Base-by-base conservation (phyloP, 2,888 invertebrate species). In the Drosophila mettleri region DNA sequence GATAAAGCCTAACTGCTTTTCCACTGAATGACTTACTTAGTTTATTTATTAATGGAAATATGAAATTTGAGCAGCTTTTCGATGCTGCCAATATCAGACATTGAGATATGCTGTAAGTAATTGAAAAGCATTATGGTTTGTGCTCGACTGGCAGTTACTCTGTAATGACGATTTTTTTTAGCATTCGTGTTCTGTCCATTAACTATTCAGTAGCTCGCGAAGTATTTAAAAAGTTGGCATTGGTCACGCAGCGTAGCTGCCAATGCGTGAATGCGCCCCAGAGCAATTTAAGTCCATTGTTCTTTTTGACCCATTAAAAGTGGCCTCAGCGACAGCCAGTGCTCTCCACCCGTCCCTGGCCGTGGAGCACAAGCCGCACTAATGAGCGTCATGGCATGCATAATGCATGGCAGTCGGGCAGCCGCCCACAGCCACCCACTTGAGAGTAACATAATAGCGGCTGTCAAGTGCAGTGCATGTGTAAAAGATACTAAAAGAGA, bases 391-490 rank as follows among this genome's bases (percentile, higher is more conserved):
- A 81, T 74, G 79, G 87, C 79, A 87, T 87, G 85, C 83, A 83
- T 83, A 84, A 83, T 87, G 79, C 82, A 83, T 74, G 60, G 51
- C 24, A 16, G 59, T 53, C 53, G 45, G 31, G 18, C 36, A 20
- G 6, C 45, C 54, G 52, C 31, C 51, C 61, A 36, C 58, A 43
- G 65, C 63, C 66, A 66, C 69, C 66, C 65, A 78, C 62, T 53
- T 53, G 51, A 55, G 22, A 55, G 83, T 71, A 85, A 85, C 74
- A 86, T 86, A 88, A 88, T 85, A 86, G 88, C 69, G 64, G 72
- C 78, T 78, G 88, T 86, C 85, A 85, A 85, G 85, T 85, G 85
- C 88, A 85, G 80, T 55, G 74, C 82, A 85, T 81, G 78, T 85
- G 73, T 69, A 59, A 61, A 41, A 85, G 85, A 80, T 83, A 75